A percentile compares a stretch with the other conserved stretches of the same genome.
These are phyloP conservation scores for Amblyornis subalaris DNA, from an alignment of 2,113 vertebrate species.

Conservation along the genomic window DNA sequence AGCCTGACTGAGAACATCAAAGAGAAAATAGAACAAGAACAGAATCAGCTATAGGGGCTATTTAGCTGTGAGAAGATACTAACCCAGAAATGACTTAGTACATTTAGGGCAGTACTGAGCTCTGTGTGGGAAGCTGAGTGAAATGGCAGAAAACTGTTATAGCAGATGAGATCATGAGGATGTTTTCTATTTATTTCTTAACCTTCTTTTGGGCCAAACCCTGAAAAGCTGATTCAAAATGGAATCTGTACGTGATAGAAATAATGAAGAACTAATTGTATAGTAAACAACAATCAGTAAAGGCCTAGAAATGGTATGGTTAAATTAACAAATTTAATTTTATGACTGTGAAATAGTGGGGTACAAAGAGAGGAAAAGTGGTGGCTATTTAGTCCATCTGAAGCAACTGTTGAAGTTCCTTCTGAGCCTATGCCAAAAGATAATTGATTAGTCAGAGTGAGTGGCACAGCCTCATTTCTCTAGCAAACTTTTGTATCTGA, in stretches of 20 bases:
- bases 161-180: background rate
- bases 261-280: background rate
- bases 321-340: background rate
- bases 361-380: background rate
- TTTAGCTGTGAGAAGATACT: background rate
- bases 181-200: background rate
- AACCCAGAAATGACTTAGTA: constrained; percentile 7
- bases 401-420: background rate
- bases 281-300: background rate
- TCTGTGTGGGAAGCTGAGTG: constrained; percentile 32
- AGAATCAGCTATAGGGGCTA: background rate
- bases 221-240: background rate
- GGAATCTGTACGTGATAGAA: background rate
- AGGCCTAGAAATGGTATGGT: rapidly evolving
- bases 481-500: background rate
- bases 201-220: background rate
- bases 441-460: background rate
- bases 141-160: constrained; percentile 12
- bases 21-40: constrained; percentile 7
- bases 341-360: background rate
- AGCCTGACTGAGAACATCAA: background rate
- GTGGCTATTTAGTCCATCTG: background rate
- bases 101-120: background rate
- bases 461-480: background rate
- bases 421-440: background rate